These are phyloP conservation scores for Engystomops pustulosus DNA, from an alignment of 2,113 vertebrate species.

Conservation along the genomic window DNA sequence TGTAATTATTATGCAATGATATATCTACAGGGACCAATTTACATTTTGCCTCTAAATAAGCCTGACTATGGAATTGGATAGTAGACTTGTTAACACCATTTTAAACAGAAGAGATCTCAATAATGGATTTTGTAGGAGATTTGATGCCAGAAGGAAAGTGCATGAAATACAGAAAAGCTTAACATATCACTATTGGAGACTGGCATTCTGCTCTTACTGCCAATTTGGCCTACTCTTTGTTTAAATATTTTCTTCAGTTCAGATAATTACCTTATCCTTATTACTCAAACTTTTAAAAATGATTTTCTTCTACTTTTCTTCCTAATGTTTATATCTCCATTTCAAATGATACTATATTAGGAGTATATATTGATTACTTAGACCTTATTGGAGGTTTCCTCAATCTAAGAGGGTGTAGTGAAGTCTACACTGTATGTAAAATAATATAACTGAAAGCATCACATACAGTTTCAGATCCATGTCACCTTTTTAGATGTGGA, in stretches of 20 bases:
- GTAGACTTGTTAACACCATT: slow-evolving; percentile 50
- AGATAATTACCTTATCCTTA: no score
- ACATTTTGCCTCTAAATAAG: slow-evolving; percentile 44
- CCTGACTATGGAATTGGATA: slow-evolving; percentile 50
- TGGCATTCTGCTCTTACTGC: slow-evolving; percentile 33
- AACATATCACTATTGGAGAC: slow-evolving; percentile 43
- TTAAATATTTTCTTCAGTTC: slow-evolving; percentile 42
- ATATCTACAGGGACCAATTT: slow-evolving; percentile 44
- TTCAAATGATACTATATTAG: no score
- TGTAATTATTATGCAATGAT: slow-evolving; percentile 55
- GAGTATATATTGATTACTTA: no score
- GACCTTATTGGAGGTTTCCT: no score
- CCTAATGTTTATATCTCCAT: no score
- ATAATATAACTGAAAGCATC: neutral
- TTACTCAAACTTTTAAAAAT: no score
- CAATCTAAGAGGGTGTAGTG: no score
- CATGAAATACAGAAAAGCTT: slow-evolving; percentile 57
- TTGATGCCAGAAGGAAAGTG: slow-evolving; percentile 52
- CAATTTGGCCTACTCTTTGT: slow-evolving; percentile 10
- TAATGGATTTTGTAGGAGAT: slow-evolving; percentile 45
- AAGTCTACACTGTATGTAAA: neutral
- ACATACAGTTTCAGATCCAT: neutral
- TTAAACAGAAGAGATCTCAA: slow-evolving; percentile 55
- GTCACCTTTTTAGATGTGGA: neutral
- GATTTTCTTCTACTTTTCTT: no score